Base-by-base conservation (phyloP, 2,797 vertebrate species). In the Orientallactaga sibirica region DNA sequence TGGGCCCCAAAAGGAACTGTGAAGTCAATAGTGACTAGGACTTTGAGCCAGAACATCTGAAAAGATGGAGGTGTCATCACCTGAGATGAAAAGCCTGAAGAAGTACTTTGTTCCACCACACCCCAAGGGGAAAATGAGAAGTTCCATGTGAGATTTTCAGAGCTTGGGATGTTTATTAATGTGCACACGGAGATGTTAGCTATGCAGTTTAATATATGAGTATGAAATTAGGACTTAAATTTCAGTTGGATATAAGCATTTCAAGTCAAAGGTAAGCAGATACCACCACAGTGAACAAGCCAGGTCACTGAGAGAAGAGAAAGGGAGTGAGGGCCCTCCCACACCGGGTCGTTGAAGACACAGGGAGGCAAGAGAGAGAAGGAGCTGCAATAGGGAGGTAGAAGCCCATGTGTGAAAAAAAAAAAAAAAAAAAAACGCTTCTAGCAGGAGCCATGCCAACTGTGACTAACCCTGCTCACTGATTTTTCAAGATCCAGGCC, bases 401-500 rank as follows among this genome's bases (percentile, higher is more conserved):
- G 24, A 79, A 90, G 55, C 33, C 27, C 75, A 70, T 58, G 10
- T 52, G 25, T 19, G 25, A 29, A 55, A 8, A 55, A 22, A 24
- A 15, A 76, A 37, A 22, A 78, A 75, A 33, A 11, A 37, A 37
- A 37, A 37, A 37, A 37, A 37, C 20, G 64, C 61, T 33, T 90
- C 52, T 55, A 58, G 85, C 15, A 80, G 74, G 68, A 96, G 71
- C 55, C 52, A 48, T 1, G 48, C 18, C 48, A 70, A 25, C 29
- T 73, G 82, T 22, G 33, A 81, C 73, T 62, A n/a, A 82, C 16
- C 7, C 52, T 73, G 81, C 61, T 78, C 43, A 91, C 75, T 0
- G 18, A 93, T 90, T 95, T 80, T 55, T 83, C 73, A 77, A 95
- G 93, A 92, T 75, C 27, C 24, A 91, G 88, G 90, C 84, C 79